These are phyloP conservation scores for Meandrusa payeni DNA, from an alignment of 2,888 invertebrate genomes.

Conservation along the genomic window DNA sequence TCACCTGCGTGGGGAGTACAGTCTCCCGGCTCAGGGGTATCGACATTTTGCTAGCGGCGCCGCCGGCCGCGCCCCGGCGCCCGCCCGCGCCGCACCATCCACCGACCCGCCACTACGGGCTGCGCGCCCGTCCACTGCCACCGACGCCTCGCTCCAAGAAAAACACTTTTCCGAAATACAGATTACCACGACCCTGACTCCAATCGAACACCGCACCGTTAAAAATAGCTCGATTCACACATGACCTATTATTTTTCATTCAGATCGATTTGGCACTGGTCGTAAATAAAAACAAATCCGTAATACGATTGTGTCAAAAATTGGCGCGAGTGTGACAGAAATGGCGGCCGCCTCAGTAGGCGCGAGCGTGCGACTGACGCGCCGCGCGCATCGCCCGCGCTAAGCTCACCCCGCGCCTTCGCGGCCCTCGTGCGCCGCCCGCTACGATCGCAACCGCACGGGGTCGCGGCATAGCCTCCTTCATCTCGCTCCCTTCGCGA, in stretches of 20 bases:
- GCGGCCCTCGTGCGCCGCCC: slow-evolving; percentile 27
- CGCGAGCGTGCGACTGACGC: slow-evolving; percentile 66
- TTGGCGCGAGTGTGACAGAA: slow-evolving; percentile 44
- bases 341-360: slow-evolving; percentile 51
- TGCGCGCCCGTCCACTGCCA: slow-evolving; percentile 44
- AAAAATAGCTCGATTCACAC: slow-evolving; percentile 38
- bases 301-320: slow-evolving; percentile 38
- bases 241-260: slow-evolving; percentile 46
- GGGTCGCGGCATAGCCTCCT: slow-evolving; percentile 57
- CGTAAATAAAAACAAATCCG: slow-evolving; percentile 35
- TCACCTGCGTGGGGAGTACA: slow-evolving; percentile 76
- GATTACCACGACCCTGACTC: slow-evolving; percentile 43
- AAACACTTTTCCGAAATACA: slow-evolving; percentile 64
- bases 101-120: slow-evolving; percentile 61
- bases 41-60: slow-evolving; percentile 78
- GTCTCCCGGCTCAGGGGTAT: slow-evolving; percentile 78
- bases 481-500: slow-evolving; percentile 44
- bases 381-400: slow-evolving; percentile 32
- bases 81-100: slow-evolving; percentile 74
- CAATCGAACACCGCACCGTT: slow-evolving; percentile 38
- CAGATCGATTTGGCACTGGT: slow-evolving; percentile 38
- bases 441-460: slow-evolving; percentile 32
- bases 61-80: slow-evolving; percentile 79
- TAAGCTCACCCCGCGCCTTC: slow-evolving; percentile 44
- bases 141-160: slow-evolving; percentile 58